Evolutionary conservation across 2,113 vertebrate genomes (phyloP).

Genomic region (Chauna torquata): DNA sequence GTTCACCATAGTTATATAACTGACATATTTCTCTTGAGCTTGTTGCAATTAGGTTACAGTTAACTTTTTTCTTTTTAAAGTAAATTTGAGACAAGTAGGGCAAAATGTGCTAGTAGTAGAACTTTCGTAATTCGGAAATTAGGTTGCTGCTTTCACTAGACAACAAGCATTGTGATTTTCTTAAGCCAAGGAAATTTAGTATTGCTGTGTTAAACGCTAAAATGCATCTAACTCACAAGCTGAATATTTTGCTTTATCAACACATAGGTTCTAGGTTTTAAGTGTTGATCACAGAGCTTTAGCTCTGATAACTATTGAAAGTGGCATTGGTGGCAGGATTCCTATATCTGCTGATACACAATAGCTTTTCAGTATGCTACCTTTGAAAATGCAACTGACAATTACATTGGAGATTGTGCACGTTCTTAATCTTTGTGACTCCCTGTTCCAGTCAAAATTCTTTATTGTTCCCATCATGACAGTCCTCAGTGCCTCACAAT

Average conservation of each 20-base stretch:
- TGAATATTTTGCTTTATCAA: neutral
- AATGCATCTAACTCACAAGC: neutral
- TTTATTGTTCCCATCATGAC: neutral
- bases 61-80: constrained; percentile 42
- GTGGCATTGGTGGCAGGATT: neutral
- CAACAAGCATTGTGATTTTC: neutral
- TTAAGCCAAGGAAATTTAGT: neutral
- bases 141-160: constrained; percentile 25
- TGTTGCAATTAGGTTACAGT: constrained; percentile 68
- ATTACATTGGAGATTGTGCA: neutral
- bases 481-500: neutral
- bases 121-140: constrained; percentile 50
- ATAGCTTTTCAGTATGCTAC: neutral
- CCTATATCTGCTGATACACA: neutral
- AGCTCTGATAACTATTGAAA: neutral
- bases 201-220: neutral
- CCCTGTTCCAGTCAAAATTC: neutral
- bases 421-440: neutral
- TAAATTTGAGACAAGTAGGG: constrained; percentile 66
- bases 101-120: constrained; percentile 62
- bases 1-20: constrained; percentile 32
- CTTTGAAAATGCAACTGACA: neutral
- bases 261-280: neutral
- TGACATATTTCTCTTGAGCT: constrained; percentile 50
- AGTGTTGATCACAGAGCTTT: neutral